Base-by-base conservation (phyloP, 2,797 vertebrate genomes). In the Triplophysa yarkandensis region DNA sequence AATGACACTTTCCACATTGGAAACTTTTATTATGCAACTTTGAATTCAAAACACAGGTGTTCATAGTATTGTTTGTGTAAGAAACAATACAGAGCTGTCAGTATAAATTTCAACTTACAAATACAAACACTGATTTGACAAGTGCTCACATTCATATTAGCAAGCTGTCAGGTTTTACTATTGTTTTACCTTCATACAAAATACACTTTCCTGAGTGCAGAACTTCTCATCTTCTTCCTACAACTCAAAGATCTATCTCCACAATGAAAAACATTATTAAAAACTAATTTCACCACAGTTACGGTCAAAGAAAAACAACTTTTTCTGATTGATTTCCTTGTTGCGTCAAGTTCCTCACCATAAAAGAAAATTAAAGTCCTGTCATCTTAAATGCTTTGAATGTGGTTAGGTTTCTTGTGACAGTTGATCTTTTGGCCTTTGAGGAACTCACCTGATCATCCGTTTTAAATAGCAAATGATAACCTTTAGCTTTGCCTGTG, bases 321-420 rank as follows among this genome's bases (percentile, higher is more conserved):
- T 81, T 87, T 78, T 84, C 54, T 74, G 83, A 92, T 89, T 86
- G 85, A 90, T 89, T 89, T 87, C 84, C 77, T 58, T n/a, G 32
- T 60, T 83, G 82, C 81, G 80, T 74, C 76, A 78, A 62, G 57
- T 79, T 71, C 76, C 83, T 88, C 85, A 79, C 84, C 88, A 90
- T 88, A 88, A 88, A 86, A 80, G 82, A 79, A 84, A 89, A 91
- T 91, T 86, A 89, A 90, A 90, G 89, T 84, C 73, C 80, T 87
- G 85, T 88, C 88, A 87, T 0, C 71, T 80, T 83, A 85, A 87
- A 86, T 85, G 88, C 54, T 79, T 88, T 83, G 82, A 82, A 87
- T 89, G 78, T 84, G 82, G 82, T 87, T 81, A 84, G 86, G 85
- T 88, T 85, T 82, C 77, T 87, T 87, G 83, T 88, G 84, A 87